Evolutionary conservation across 2,888 invertebrate genomes (phyloP), one percentile per base, ranked within the genome.

Genomic region (Proisotoma minuta): DNA sequence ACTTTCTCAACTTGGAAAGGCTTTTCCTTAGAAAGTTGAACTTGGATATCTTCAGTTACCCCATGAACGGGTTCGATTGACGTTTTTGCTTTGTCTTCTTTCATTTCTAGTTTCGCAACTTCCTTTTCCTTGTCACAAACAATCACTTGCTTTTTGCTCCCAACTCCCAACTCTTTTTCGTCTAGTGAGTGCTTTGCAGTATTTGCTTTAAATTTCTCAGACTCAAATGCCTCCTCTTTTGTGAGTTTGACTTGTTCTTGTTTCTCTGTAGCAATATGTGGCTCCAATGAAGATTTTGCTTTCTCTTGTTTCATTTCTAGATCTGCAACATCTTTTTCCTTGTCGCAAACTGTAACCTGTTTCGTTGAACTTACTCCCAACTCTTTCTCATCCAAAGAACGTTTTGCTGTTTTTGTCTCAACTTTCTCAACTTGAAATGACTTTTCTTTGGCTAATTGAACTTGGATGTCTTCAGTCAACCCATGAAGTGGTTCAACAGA

Each of bases 211-310:
- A 49, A 29, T 10, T 49, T 49, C n/a, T 15, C 39, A 5, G 34
- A 10, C 27, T 56, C n/a, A 12, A 49, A 39, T 2, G 4, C 27
- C 15, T 49, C 18, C 22, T 47, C 49, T 28, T 40, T 26, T 22
- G 22, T 50, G 18, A 43, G 22, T 5, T 50, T 40, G 8, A 39
- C n/a, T 12, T 51, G 15, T 39, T 59, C 59, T 10, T 47, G n/a
- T 8, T 1, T 49, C 10, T 48, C 22, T 8, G 5, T 18, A 48
- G 12, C 49, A 1, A 34, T 22, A 47, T 49, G 49, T 28, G 23
- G 43, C 2, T 47, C 29, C 47, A 27, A 20, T 1, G 43, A 26
- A 15, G 58, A 27, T 2, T 24, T 48, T n/a, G 18, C 28, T 3
- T 18, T 15, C 15, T 49, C 28, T 10, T 29, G 4, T 15, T 34